Evolutionary conservation across 2,113 vertebrate genomes (phyloP), one percentile per base, ranked within the genome.

Genomic region (Trogon melanurus): DNA sequence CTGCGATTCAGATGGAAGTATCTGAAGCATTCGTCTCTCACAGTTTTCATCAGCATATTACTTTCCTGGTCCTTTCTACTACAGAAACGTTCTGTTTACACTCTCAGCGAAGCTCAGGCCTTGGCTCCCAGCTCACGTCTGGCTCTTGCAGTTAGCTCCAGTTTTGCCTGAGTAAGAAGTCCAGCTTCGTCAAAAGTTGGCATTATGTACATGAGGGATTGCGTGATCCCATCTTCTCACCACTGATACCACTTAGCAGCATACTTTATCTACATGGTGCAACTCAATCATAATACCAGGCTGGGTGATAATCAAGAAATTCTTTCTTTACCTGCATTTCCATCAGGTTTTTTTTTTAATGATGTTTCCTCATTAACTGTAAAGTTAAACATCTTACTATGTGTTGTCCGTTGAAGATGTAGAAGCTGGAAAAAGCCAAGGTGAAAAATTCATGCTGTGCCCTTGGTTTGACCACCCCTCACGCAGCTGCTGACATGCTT

Each of bases 381-480:
- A 34, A 93, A 94, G 81, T 82, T 75, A 81, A 91, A 74, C 50
- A 73, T 85, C 64, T 83, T 66, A 36, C 67, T 82, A 8, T n/a
- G 41, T 38, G 60, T 22, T 62, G 30, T 16, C 48, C 78, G 58
- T 89, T 72, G 88, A 89, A 91, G 65, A 96, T 79, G 93, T n/a
- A 95, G 64, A 70, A 79, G 27, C 62, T 4, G 16, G 70, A 75
- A 66, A 72, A 92, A 91, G 54, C n/a, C 87, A 58, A 73, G 17
- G 29, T 93, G 79, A 91, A 95, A 91, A 95, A 83, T 83, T 89
- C 19, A 95, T 83, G 41, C 58, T 73, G 53, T 73, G 76, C 79
- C 29, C 61, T 92, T 73, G 26, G 10, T 93, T 66, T 84, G 86
- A 93, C 93, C 82, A 82, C 36, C 47, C n/a, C 74, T 92, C 76